Evolutionary conservation across 2,888 invertebrate genomes (phyloP).

Genomic region (Apamea anceps): DNA sequence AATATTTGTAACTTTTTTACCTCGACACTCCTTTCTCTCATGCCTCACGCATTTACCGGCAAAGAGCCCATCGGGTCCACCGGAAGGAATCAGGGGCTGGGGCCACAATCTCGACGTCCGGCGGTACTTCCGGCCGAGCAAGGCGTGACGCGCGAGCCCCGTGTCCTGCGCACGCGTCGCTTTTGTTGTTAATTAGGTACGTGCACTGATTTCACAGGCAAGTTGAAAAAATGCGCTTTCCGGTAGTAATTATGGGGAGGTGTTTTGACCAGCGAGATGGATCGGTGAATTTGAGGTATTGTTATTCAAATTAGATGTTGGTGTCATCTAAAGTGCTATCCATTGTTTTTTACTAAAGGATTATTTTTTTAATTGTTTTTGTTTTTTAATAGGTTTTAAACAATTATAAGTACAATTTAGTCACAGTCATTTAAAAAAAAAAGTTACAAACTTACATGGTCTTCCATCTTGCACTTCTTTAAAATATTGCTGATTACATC

Average conservation of each 20-base stretch:
- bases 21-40: constrained; percentile 44
- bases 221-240: constrained; percentile 64
- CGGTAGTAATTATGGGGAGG: constrained; percentile 56
- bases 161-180: constrained; percentile 84
- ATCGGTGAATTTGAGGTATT: constrained; percentile 36
- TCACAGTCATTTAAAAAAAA: background rate
- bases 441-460: constrained; percentile 24
- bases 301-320: constrained; percentile 28
- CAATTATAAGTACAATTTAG: background rate
- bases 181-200: constrained; percentile 73
- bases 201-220: constrained; percentile 65
- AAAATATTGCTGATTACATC: background rate
- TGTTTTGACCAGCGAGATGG: constrained; percentile 43
- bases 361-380: background rate
- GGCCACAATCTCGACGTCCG: constrained; percentile 89
- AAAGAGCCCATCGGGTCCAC: constrained; percentile 75
- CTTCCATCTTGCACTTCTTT: background rate
- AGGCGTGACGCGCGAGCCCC: constrained; percentile 78
- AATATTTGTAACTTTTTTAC: constrained; percentile 27
- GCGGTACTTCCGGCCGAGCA: constrained; percentile 82
- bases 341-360: background rate
- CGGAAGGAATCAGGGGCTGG: constrained; percentile 90
- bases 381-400: no score
- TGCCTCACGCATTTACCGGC: constrained; percentile 56
- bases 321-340: background rate